These are phyloP conservation scores for Hylaeus volcanicus DNA, from an alignment of 1,140 invertebrate species.

Conservation along the genomic window DNA sequence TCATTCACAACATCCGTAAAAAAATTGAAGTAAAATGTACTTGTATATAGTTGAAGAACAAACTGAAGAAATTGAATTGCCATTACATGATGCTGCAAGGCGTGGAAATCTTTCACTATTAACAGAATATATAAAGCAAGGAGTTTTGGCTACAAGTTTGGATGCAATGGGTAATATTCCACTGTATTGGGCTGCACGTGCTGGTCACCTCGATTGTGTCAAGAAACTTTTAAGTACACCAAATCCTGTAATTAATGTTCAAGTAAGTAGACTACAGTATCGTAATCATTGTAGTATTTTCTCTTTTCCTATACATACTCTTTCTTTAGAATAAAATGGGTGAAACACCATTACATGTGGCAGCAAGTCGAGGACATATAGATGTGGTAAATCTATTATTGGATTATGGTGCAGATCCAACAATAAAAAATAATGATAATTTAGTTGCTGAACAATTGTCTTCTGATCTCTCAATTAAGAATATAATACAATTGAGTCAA, in stretches of 20 bases:
- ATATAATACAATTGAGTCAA: slow-evolving; percentile 75
- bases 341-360: slow-evolving; percentile 83
- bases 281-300: slow-evolving; percentile 7
- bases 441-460: slow-evolving; percentile 82
- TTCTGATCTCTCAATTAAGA: slow-evolving; percentile 77
- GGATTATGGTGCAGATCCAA: slow-evolving; percentile 82
- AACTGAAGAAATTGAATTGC: slow-evolving; percentile 84
- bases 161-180: slow-evolving; percentile 87
- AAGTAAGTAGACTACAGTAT: slow-evolving; percentile 66
- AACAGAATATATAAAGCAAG: slow-evolving; percentile 84
- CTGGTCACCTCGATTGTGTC: slow-evolving; percentile 82
- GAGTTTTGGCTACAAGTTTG: slow-evolving; percentile 86
- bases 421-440: slow-evolving; percentile 82
- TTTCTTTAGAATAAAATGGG: slow-evolving; percentile 82
- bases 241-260: slow-evolving; percentile 78
- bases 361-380: slow-evolving; percentile 83
- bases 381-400: slow-evolving; percentile 84
- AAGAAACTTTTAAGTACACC: slow-evolving; percentile 78
- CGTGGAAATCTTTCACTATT: slow-evolving; percentile 86
- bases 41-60: slow-evolving; percentile 82
- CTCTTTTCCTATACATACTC: slow-evolving; percentile 20
- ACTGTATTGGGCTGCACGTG: slow-evolving; percentile 86
- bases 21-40: slow-evolving; percentile 9
- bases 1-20: slow-evolving; percentile 2
- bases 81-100: slow-evolving; percentile 87